Percentiles rank a stretch among this genome's conserved stretches.
These are phyloP conservation scores for Copidosoma floridanum DNA, from an alignment of 1,140 invertebrate genomes.

Conservation along the genomic window DNA sequence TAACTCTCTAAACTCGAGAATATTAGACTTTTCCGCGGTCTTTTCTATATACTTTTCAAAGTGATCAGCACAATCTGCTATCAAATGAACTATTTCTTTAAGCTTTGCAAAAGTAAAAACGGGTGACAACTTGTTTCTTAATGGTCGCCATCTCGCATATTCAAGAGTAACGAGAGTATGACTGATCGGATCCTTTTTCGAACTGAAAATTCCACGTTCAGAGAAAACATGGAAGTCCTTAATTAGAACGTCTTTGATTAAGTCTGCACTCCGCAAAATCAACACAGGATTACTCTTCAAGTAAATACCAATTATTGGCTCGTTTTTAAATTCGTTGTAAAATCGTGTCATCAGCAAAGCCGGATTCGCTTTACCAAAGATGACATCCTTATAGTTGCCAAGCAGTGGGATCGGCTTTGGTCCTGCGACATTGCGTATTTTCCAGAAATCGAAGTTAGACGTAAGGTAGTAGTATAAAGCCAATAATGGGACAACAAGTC, in stretches of 20 bases:
- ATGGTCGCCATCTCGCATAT: conserved; percentile 53
- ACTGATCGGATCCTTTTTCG: conserved; percentile 43
- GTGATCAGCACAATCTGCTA: conserved; percentile 47
- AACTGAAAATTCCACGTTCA: conserved; percentile 42
- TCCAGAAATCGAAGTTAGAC: conserved; percentile 42
- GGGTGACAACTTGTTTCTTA: conserved; percentile 54
- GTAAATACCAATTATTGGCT: conserved; percentile 51
- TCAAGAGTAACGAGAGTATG: conserved; percentile 45
- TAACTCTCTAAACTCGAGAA: conserved; percentile 35
- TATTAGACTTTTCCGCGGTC: not conserved
- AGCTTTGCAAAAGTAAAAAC: conserved; percentile 56
- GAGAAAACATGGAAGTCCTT: conserved; percentile 55
- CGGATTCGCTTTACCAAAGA: conserved; percentile 9
- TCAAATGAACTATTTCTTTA: conserved; percentile 53
- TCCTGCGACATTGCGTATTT: conserved; percentile 34
- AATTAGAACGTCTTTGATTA: conserved; percentile 54
- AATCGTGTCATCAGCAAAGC: conserved; percentile 26
- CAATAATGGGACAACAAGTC: conserved; percentile 1
- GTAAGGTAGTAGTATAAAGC: conserved; percentile 34
- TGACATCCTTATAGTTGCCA: conserved; percentile 40
- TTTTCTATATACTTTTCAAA: conserved; percentile 46
- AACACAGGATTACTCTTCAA: conserved; percentile 42
- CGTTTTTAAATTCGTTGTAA: conserved; percentile 37
- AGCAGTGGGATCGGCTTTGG: conserved; percentile 39
- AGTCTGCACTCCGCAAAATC: conserved; percentile 49